Evolutionary conservation across 2,113 vertebrate species (phyloP).

Genomic region (Myxocyprinus asiaticus): DNA sequence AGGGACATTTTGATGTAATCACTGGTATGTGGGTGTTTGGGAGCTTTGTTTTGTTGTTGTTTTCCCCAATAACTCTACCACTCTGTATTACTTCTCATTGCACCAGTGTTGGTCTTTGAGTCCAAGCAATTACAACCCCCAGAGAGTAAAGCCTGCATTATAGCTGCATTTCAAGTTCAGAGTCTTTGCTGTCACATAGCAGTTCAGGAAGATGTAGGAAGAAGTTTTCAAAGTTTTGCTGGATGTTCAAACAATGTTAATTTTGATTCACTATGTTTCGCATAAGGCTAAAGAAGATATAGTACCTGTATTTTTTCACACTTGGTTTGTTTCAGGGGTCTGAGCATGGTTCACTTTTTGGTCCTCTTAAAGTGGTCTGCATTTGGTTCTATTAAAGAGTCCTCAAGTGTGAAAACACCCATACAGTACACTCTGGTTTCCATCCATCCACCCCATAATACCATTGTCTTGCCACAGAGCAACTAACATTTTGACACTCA

Average conservation of each 20-base stretch:
- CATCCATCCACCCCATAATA: neutral
- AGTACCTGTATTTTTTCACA: no score
- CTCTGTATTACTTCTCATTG: conserved; percentile 33
- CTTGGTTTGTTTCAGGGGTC: no score
- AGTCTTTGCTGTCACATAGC: conserved; percentile 1
- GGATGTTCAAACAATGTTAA: neutral
- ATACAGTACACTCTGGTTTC: neutral
- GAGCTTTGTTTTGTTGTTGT: conserved; percentile 27
- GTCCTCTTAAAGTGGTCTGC: no score
- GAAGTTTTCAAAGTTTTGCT: conserved; percentile 16
- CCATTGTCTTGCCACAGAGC: neutral
- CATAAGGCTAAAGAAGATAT: neutral
- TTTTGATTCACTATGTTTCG: neutral
- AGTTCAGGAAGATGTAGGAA: conserved; percentile 2
- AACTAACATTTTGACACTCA: conserved; percentile 1
- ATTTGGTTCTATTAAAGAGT: no score
- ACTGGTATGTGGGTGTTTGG: conserved; percentile 44
- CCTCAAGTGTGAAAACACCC: no score
- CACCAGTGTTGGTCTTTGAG: conserved; percentile 18
- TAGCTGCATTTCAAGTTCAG: conserved; percentile 13
- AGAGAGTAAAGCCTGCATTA: neutral
- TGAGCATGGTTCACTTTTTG: no score
- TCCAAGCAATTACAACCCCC: conserved; percentile 7
- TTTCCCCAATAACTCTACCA: no score
- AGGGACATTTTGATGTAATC: conserved; percentile 49